Percentiles rank a stretch among this genome's conserved stretches.
phyloP scores from a whole-genome alignment of 2,797 vertebrate species.

The Myotis vivesi region DNA sequence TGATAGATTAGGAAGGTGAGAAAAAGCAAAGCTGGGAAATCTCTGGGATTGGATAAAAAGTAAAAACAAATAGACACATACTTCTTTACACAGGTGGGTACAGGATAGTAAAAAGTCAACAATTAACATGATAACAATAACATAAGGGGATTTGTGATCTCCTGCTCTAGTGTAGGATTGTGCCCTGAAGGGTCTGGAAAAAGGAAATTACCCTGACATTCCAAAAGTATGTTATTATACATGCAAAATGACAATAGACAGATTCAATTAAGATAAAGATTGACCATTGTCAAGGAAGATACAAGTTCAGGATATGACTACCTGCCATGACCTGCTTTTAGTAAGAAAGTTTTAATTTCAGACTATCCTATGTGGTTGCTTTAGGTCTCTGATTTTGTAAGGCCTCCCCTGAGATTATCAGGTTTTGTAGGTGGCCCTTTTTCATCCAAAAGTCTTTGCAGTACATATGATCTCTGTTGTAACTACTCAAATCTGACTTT shows the following conservation, averaged over 20 bases:
- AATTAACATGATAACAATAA: not conserved
- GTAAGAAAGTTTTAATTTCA: not conserved
- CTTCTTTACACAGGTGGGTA: not conserved
- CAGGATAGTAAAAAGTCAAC: not conserved
- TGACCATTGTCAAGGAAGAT: not conserved
- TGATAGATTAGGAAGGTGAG: not conserved
- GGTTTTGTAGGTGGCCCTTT: no score
- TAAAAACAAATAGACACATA: not conserved
- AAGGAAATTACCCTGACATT: not conserved
- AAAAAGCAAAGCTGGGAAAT: not conserved
- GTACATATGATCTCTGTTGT: not conserved
- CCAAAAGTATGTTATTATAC: not conserved
- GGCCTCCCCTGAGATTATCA: no score
- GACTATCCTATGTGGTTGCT: not conserved
- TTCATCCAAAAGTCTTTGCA: not conserved
- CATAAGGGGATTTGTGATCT: not conserved
- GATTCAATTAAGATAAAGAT: not conserved
- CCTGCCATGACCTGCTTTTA: not conserved
- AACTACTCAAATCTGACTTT: not conserved
- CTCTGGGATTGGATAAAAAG: not conserved
- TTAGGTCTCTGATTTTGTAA: no score
- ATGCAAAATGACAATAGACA: not conserved
- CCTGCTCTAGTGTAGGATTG: not conserved
- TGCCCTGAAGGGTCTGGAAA: not conserved
- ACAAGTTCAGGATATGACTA: not conserved